phyloP scores from a whole-genome alignment of 2,888 invertebrate species.

The Pyrrhosoma nymphula region DNA sequence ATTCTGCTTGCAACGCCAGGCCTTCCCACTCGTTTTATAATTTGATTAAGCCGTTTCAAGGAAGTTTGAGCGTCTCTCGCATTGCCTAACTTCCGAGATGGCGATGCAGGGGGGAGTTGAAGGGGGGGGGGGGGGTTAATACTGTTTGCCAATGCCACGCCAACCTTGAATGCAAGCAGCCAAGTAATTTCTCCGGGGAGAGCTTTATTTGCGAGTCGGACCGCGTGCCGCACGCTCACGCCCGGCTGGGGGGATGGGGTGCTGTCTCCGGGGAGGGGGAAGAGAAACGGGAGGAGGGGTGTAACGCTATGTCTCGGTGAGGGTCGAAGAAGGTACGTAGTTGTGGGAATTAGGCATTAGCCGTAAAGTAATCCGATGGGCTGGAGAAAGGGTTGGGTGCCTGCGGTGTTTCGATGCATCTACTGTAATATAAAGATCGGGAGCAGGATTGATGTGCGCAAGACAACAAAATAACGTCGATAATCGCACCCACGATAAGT shows the following conservation, averaged over 20 bases:
- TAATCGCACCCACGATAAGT: too few relatives aligned
- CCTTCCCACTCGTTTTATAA: neutral
- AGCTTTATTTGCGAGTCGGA: neutral
- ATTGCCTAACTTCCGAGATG: slow-evolving; percentile 1
- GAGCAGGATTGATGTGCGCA: too few relatives aligned
- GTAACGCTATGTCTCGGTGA: neutral
- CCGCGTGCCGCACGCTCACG: neutral
- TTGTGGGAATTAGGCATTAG: neutral
- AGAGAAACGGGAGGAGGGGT: neutral
- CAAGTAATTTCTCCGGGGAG: neutral
- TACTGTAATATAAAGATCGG: too few relatives aligned
- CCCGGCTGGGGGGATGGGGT: neutral
- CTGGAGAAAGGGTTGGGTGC: too few relatives aligned
- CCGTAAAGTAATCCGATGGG: neutral
- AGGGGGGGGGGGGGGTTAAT: neutral
- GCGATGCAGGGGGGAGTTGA: neutral
- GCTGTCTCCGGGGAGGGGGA: neutral
- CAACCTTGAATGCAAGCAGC: slow-evolving; percentile 10
- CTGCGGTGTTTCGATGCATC: too few relatives aligned
- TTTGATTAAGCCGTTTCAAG: slow-evolving; percentile 18
- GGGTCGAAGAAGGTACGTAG: neutral
- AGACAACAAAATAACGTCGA: too few relatives aligned
- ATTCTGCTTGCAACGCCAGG: neutral
- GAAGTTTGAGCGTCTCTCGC: neutral
- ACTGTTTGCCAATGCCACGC: slow-evolving; percentile 6